These are phyloP conservation scores for Megaceryle maxima DNA, from an alignment of 2,113 vertebrate species.

Conservation along the genomic window DNA sequence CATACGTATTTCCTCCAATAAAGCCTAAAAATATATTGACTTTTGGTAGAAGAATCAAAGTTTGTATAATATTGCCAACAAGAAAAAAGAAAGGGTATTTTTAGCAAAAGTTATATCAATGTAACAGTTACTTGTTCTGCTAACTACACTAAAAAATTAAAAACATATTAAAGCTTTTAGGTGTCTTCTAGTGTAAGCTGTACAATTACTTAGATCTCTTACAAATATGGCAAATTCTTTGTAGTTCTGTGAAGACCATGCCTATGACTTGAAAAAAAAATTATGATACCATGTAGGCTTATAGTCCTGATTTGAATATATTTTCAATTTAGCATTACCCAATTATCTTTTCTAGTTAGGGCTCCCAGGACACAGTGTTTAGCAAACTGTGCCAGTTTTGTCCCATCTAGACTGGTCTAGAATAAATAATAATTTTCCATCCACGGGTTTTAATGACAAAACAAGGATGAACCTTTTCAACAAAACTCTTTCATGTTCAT, in stretches of 20 bases:
- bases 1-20: background rate
- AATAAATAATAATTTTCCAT: background rate
- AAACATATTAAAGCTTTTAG: background rate
- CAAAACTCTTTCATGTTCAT: background rate
- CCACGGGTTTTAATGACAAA: background rate
- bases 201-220: background rate
- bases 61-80: background rate
- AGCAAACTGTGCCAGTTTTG: background rate
- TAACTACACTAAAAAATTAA: background rate
- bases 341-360: background rate
- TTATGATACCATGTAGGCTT: background rate
- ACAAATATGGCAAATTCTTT: background rate
- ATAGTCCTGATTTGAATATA: background rate
- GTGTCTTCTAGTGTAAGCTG: background rate
- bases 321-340: background rate
- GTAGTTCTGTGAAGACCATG: background rate
- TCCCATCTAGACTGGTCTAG: background rate
- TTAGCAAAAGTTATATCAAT: background rate
- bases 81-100: background rate
- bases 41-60: background rate
- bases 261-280: background rate
- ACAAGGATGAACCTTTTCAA: background rate
- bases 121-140: background rate
- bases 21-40: background rate
- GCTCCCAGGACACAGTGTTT: background rate